phyloP scores from a whole-genome alignment of 2,113 vertebrate genomes.

The Dipodomys stephensi region DNA sequence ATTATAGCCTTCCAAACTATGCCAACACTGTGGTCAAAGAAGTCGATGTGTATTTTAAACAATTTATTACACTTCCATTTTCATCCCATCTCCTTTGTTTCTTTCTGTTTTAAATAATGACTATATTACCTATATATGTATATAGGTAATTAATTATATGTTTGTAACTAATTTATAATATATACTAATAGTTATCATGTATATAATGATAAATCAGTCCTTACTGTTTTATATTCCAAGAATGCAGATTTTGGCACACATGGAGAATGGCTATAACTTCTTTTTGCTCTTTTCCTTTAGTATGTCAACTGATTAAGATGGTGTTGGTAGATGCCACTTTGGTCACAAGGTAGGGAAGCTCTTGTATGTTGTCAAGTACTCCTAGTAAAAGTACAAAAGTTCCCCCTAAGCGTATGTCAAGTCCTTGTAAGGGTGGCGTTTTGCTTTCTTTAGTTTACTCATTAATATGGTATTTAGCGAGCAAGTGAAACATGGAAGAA shows the following conservation, averaged over 20 bases:
- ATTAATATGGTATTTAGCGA: not conserved
- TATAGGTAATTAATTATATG: no score
- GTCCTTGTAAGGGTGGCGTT: not conserved
- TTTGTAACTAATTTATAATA: no score
- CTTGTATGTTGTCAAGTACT: not conserved
- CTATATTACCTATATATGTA: no score
- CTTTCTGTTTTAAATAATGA: not conserved
- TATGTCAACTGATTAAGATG: conserved; percentile 49
- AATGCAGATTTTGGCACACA: not conserved
- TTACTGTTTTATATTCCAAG: not conserved
- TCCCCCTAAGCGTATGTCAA: not conserved
- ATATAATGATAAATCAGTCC: not conserved
- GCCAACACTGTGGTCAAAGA: not conserved
- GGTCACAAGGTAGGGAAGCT: not conserved
- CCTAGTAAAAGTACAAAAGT: not conserved
- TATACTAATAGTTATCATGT: no score
- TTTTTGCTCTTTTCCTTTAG: conserved; percentile 64
- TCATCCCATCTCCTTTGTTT: not conserved
- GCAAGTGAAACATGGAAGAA: not conserved
- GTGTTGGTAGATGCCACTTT: not conserved
- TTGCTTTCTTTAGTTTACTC: not conserved
- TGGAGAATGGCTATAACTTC: not conserved
- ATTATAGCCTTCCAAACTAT: not conserved
- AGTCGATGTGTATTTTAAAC: not conserved
- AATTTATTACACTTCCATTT: not conserved